These are phyloP conservation scores for Tillus elongatus DNA, from an alignment of 2,888 invertebrate genomes.

Conservation along the genomic window DNA sequence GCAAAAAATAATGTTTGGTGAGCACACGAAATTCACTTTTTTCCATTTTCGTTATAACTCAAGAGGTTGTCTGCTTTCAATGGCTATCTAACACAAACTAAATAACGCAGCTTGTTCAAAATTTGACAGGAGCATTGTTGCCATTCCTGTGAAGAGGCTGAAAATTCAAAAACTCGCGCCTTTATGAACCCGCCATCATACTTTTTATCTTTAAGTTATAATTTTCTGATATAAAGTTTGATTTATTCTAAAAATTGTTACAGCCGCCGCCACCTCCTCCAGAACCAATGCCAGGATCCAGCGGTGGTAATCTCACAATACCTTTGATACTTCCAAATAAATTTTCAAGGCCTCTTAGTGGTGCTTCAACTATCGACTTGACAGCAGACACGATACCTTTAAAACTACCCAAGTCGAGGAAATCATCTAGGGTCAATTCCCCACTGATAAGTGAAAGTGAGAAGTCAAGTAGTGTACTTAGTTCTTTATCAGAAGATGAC, in stretches of 20 bases:
- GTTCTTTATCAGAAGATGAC: slow-evolving; percentile 48
- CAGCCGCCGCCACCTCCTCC: neutral
- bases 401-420: slow-evolving; percentile 31
- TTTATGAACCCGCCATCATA: no score
- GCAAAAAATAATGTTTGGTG: no score
- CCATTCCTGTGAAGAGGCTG: no score
- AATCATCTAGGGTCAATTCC: slow-evolving; percentile 19
- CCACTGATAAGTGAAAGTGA: slow-evolving; percentile 13
- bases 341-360: slow-evolving; percentile 23
- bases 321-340: slow-evolving; percentile 39
- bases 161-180: no score
- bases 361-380: slow-evolving; percentile 10
- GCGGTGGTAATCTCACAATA: slow-evolving; percentile 36
- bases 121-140: no score
- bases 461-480: slow-evolving; percentile 39
- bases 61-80: no score
- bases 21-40: no score
- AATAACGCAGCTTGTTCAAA: no score
- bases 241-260: slow-evolving; percentile 9
- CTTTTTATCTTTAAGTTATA: slow-evolving; percentile 6
- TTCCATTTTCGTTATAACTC: no score
- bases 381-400: slow-evolving; percentile 35
- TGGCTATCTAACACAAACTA: no score
- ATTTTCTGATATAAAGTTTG: slow-evolving; percentile 16
- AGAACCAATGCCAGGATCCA: slow-evolving; percentile 16